These are phyloP conservation scores for Apaloderma vittatum DNA, from an alignment of 2,113 vertebrate genomes.

Conservation along the genomic window DNA sequence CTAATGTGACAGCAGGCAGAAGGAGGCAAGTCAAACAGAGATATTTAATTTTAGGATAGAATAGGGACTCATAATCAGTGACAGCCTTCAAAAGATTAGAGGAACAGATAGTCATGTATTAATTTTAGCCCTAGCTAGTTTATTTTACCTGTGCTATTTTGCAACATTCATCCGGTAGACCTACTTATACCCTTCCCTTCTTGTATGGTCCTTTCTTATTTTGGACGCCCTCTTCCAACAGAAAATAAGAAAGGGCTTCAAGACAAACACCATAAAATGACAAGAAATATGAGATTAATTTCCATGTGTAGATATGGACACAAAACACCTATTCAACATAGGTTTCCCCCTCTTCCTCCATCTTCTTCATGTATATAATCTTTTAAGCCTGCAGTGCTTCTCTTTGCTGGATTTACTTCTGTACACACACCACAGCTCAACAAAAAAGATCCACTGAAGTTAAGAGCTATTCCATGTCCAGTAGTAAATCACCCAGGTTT, in stretches of 20 bases:
- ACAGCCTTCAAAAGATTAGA: conserved; percentile 13
- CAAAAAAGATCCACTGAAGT: not conserved
- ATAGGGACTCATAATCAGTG: not conserved
- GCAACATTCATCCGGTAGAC: not conserved
- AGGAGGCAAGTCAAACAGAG: not conserved
- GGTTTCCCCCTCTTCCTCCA: not conserved
- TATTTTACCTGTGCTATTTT: not conserved
- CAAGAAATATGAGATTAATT: not conserved
- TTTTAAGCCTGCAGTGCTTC: not conserved
- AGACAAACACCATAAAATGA: not conserved
- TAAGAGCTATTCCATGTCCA: not conserved
- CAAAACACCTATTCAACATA: not conserved
- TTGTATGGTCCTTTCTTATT: not conserved
- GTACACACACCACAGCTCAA: not conserved
- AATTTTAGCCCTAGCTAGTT: not conserved
- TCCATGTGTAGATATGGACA: not conserved
- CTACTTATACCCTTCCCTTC: not conserved
- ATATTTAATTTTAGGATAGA: not conserved
- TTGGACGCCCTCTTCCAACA: not conserved
- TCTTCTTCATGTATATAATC: not conserved
- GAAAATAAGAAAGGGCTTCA: not conserved
- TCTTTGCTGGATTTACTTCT: not conserved
- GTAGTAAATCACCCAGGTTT: not conserved
- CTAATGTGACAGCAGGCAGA: not conserved
- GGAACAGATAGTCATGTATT: not conserved